Base-by-base conservation (phyloP, 2,113 vertebrate genomes). In the Bucco capensis region DNA sequence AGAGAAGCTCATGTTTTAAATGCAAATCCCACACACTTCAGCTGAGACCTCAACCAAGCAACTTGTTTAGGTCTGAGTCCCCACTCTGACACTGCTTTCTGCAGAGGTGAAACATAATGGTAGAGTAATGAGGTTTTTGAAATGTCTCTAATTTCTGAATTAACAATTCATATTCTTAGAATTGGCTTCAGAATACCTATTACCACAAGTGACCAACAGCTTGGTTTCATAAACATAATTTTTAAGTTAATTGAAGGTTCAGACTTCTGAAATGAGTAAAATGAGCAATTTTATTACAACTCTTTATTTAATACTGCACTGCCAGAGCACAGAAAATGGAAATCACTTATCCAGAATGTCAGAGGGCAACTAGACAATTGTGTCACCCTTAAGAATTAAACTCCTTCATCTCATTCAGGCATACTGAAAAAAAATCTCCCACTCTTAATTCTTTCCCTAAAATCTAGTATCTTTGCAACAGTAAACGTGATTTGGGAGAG, bases 221-320 rank as follows among this genome's bases (percentile, higher is more conserved):
- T 83, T 85, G 19, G 54, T 49, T 95, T 95, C 31, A 5, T 56
- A 81, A 75, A 9, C 64, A 31, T 50, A 78, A 65, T 75, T 91
- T 86, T 83, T 56, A 78, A 0, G 0, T 5, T 90, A 80, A 94
- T 74, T 82, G 57, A 83, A 90, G 25, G 44, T 86, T 95, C 86
- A 88, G 69, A 69, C 57, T 88, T 93, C 76, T 42, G 72, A 89
- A 85, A 86, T 70, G 35, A 92, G 64, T 54, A 91, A 87, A 92
- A 88, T 60, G 42, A 56, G 38, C 42, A 18, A 58, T 86, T 86
- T 92, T 89, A 88, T 89, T 95, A 61, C 24, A 74, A 64, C 15
- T 83, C 42, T 44, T 46, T 64, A 86, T 62, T 51, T 46, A 92
- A 80, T 44, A 49, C 35, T 51, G 10, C 69, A 56, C 62, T 33